phyloP scores from a whole-genome alignment of 2,113 vertebrate genomes.

The Amia ocellicauda region DNA sequence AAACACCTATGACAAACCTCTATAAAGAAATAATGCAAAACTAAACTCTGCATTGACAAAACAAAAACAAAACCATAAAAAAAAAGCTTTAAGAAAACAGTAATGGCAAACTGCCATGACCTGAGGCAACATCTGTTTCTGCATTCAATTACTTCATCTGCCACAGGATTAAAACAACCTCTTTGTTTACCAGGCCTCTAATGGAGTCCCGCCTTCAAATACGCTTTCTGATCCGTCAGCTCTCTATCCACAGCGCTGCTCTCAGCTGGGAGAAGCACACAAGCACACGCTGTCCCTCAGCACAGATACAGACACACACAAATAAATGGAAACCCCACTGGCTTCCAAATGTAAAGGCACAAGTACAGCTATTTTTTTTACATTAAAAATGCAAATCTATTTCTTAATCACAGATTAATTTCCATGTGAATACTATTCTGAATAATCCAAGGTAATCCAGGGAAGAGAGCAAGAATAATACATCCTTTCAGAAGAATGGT shows the following conservation, averaged over 20 bases:
- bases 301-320: neutral
- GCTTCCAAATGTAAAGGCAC: neutral
- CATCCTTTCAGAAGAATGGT: no score
- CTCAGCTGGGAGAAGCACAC: constrained; percentile 26
- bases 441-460: no score
- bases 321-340: neutral
- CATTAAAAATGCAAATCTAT: no score
- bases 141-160: constrained; percentile 25
- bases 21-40: neutral
- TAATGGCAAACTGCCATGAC: constrained; percentile 24
- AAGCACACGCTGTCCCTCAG: constrained; percentile 10
- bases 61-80: constrained; percentile 12
- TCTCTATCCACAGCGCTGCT: constrained; percentile 6
- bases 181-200: constrained; percentile 35
- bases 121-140: constrained; percentile 32
- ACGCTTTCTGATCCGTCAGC: constrained; percentile 21
- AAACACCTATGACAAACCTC: neutral
- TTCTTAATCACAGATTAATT: no score
- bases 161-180: constrained; percentile 32
- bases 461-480: no score
- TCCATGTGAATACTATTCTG: no score
- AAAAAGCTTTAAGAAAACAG: constrained; percentile 16
- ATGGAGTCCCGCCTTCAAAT: constrained; percentile 16
- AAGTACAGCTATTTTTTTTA: no score
- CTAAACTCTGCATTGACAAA: neutral